Percentiles rank a stretch among this genome's conserved stretches.
Evolutionary conservation across 2,888 invertebrate genomes (phyloP).

Genomic region (Acanthococcus lagerstroemiae): DNA sequence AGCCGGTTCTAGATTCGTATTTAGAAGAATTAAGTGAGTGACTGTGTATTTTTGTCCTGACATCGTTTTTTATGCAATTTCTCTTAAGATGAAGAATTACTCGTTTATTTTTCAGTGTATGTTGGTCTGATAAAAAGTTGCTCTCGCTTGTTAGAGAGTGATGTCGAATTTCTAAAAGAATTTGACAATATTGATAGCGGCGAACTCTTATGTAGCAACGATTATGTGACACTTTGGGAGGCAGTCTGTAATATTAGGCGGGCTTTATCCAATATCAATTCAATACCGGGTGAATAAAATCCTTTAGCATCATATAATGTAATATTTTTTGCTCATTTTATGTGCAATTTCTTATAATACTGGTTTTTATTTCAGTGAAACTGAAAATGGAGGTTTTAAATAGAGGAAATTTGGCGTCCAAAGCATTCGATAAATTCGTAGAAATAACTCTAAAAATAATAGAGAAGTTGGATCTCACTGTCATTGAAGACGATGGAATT

Average conservation of each 20-base stretch:
- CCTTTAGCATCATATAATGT: background rate
- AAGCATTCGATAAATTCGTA: conserved; percentile 7
- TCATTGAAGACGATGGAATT: background rate
- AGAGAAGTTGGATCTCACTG: conserved; percentile 10
- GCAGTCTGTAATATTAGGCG: background rate
- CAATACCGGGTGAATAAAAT: background rate
- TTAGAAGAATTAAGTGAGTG: conserved; percentile 10
- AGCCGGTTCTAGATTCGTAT: conserved; percentile 4
- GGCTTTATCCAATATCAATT: too few relatives aligned
- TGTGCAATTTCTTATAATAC: background rate
- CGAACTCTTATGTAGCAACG: background rate
- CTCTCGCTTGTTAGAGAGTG: background rate
- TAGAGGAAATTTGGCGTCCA: background rate
- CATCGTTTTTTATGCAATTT: background rate
- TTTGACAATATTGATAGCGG: background rate
- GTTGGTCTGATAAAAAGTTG: conserved; percentile 3
- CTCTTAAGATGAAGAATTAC: background rate
- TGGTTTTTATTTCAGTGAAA: background rate
- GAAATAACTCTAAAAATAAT: conserved; percentile 4
- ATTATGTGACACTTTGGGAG: background rate
- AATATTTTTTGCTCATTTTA: background rate
- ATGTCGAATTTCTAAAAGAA: background rate
- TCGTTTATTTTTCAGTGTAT: conserved; percentile 4
- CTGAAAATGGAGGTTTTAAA: background rate
- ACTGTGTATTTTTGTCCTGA: background rate